Base-by-base conservation (phyloP, 1,140 invertebrate genomes). In the Tribolium madens region DNA sequence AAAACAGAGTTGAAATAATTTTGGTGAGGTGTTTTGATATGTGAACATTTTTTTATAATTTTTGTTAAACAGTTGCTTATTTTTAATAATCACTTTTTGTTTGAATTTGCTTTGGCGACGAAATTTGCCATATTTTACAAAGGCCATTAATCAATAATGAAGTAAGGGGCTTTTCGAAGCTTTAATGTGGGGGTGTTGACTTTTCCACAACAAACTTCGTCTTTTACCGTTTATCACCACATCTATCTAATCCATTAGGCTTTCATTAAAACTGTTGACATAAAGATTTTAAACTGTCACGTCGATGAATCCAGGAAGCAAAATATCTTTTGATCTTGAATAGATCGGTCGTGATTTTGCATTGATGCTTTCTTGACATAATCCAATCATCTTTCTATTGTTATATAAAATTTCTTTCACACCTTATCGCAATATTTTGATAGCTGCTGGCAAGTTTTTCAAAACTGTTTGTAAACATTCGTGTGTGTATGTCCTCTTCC, bases 181-280 rank as follows among this genome's bases (percentile, higher is more conserved):
- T 18, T 52, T 18, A 57, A 21, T 21, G 52, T 50, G 6, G 15
- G 46, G 46, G 36, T 42, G 36, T 42, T 17, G 48, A 50, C 14
- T 21, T 21, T 21, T 57, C 17, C 17, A 21, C 17, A 57, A 57
- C 17, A 57, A 57, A 57, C 14, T 57, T 57, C 17, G 52, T 57
- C 17, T 57, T 57, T 57, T 21, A 57, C 52, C 14, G 52, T 57
- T 21, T 57, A 57, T 57, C 52, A 50, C 17, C 52, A 21, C 52
- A 57, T 21, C 52, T 57, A 57, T 57, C 52, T 57, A 57, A 57
- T 57, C 52, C 52, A 57, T 57, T 57, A 57, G 52, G 52, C 52
- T 57, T 57, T 57, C 52, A 21, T 57, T 57, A 57, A 57, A 57
- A 57, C 17, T 57, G 52, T 57, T 57, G 52, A 57, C 52, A 57